Percentiles rank a stretch among this genome's conserved stretches.
These are phyloP conservation scores for Chaetodon trifascialis DNA, from an alignment of 2,113 vertebrate species.

Conservation along the genomic window DNA sequence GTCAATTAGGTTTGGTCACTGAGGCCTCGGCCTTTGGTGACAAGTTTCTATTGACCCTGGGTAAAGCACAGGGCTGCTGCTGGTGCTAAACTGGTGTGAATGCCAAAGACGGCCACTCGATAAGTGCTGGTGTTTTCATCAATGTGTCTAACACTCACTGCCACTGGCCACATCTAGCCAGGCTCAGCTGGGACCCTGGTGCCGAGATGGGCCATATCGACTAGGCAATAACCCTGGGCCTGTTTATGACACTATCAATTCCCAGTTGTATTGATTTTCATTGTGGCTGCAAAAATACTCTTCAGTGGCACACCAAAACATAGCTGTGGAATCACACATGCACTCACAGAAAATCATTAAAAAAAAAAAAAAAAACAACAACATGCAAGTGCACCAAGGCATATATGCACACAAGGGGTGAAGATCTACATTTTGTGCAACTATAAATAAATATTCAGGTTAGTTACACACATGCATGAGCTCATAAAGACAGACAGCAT, in stretches of 20 bases:
- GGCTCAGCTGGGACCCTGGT: conserved; percentile 56
- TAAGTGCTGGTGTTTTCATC: conserved; percentile 47
- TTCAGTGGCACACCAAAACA: conserved; percentile 36
- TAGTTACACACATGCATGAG: not conserved
- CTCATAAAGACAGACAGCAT: not conserved
- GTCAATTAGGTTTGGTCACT: conserved; percentile 21
- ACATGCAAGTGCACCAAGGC: not conserved
- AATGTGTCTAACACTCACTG: conserved; percentile 22
- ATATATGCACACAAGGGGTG: not conserved
- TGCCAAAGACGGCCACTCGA: conserved; percentile 8
- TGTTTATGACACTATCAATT: conserved; percentile 68
- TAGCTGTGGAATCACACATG: conserved; percentile 14
- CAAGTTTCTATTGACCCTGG: conserved; percentile 23
- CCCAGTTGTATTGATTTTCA: conserved; percentile 63
- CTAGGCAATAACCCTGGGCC: conserved; percentile 60
- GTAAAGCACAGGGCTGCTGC: conserved; percentile 6
- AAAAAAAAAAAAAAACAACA: not conserved
- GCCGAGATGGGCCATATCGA: conserved; percentile 53
- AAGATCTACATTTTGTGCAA: not conserved
- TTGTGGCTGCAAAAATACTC: conserved; percentile 50
- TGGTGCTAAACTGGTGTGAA: conserved; percentile 45
- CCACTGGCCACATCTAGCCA: conserved; percentile 30
- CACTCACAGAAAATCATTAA: not conserved
- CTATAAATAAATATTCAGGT: conserved; percentile 7
- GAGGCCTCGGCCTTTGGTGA: conserved; percentile 11